phyloP scores from a whole-genome alignment of 1,140 invertebrate species.

The Zaprionus inermis region DNA sequence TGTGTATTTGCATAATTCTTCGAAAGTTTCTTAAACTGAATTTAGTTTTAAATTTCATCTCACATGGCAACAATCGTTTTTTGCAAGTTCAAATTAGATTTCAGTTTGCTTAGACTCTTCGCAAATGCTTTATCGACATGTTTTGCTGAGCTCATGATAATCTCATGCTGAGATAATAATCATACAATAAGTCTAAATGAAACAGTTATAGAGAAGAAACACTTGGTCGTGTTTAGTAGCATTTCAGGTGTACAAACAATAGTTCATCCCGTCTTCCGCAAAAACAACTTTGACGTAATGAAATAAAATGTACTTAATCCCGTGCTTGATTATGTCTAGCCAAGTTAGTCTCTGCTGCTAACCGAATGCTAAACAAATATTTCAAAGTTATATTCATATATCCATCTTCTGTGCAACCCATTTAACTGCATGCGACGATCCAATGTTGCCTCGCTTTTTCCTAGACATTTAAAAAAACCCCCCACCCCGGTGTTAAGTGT shows the following conservation, averaged over 20 bases:
- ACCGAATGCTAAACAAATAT: not conserved
- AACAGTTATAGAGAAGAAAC: not conserved
- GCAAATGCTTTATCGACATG: too few relatives aligned
- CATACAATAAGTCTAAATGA: not conserved
- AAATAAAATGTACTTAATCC: not conserved
- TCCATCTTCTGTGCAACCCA: too few relatives aligned
- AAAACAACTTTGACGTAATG: not conserved
- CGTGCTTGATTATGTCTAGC: not conserved
- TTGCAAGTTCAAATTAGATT: not conserved
- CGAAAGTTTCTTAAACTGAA: not conserved
- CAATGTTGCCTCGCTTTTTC: too few relatives aligned
- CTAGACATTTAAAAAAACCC: too few relatives aligned
- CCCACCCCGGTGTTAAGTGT: too few relatives aligned
- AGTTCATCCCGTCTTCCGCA: not conserved
- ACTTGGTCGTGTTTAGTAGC: conserved; percentile 1
- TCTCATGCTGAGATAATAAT: not conserved
- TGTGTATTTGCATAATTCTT: not conserved
- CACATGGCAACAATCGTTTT: too few relatives aligned
- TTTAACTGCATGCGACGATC: too few relatives aligned
- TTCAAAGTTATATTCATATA: too few relatives aligned
- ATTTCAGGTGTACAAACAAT: conserved; percentile 24
- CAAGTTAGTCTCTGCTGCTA: not conserved
- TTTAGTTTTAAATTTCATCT: not conserved
- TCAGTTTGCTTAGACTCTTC: not conserved
- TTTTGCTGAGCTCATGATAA: not conserved